Base-by-base conservation (phyloP, 1,140 invertebrate species). In the Thaumetopoea pityocampa region DNA sequence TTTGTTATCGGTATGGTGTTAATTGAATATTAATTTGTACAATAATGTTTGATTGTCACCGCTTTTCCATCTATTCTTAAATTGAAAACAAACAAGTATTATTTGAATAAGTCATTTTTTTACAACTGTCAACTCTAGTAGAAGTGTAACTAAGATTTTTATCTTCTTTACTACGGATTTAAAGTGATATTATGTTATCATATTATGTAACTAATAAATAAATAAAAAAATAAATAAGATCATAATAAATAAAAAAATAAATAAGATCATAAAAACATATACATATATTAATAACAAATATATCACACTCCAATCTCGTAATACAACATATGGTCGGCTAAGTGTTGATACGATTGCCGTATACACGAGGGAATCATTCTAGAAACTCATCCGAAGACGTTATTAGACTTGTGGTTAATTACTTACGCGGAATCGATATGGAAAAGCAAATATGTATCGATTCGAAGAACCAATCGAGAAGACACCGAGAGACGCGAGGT, bases 381-480 rank as follows among this genome's bases (percentile, higher is more conserved):
- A 26, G 18, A 47, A 30, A 40, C 26, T 28, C 26, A 19, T 36
- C 20, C 35, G 19, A 17, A 43, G 30, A 53, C 34, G 55, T 50
- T 52, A 59, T 63, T 63, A 52, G 46, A 48, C 42, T 50, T 51
- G 35, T 44, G 58, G n/a, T n/a, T 71, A 66, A 72, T 67, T 68
- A 66, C 59, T 54, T 53, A 44, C 42, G 10, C 40, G 42, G 29
- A 35, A 53, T 56, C 48, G 37, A 49, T 52, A 50, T 51, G 41
- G 46, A 33, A 44, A 36, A 57, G 56, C 58, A 63, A 66, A 61
- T 42, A 66, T 47, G 48, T 48, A 44, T 28, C 38, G 28, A 41
- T 51, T 37, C 49, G 40, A 45, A 44, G 40, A 24, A 38, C 43
- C 40, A 49, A 30, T 50, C 32, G 53, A 34, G 42, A 49, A 44